Evolutionary conservation across 2,797 vertebrate genomes (phyloP).

Genomic region (Nannoperca obscura): DNA sequence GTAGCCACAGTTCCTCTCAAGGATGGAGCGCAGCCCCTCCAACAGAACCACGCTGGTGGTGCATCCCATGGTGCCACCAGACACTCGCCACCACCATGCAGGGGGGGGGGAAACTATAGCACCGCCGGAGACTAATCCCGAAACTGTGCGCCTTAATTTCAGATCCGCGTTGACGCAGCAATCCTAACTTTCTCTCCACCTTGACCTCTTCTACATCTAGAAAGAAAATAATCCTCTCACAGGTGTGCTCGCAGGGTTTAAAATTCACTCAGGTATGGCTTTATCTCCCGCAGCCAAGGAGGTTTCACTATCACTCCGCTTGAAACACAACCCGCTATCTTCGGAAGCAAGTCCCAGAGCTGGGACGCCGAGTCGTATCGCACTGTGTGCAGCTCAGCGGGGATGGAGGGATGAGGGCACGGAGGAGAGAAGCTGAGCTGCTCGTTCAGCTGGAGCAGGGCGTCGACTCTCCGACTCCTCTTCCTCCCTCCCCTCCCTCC

Average conservation of each 20-base stretch:
- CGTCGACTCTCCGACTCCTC: slow-evolving; percentile 72
- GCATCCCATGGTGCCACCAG: slow-evolving; percentile 91
- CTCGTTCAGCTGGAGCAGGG: slow-evolving; percentile 76
- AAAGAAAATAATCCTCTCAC: slow-evolving; percentile 8
- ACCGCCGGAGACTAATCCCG: neutral
- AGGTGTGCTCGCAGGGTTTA: slow-evolving; percentile 1
- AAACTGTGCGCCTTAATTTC: slow-evolving; percentile 1
- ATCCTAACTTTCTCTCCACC: slow-evolving; percentile 23
- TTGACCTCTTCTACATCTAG: slow-evolving; percentile 9
- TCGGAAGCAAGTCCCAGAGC: slow-evolving; percentile 19
- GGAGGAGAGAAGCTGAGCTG: slow-evolving; percentile 70
- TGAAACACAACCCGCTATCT: slow-evolving; percentile 7
- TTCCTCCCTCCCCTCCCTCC: slow-evolving; percentile 41
- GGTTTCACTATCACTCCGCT: slow-evolving; percentile 1
- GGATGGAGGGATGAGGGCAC: slow-evolving; percentile 56
- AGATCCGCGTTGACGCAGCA: slow-evolving; percentile 7
- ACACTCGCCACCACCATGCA: slow-evolving; percentile 75
- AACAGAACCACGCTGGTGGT: slow-evolving; percentile 93
- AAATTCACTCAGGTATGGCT: slow-evolving; percentile 7
- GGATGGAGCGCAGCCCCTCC: slow-evolving; percentile 91
- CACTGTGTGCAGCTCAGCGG: slow-evolving; percentile 37
- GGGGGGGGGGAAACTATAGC: slow-evolving; percentile 37
- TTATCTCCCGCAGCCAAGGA: slow-evolving; percentile 2
- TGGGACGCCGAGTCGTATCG: slow-evolving; percentile 36
- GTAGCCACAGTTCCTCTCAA: slow-evolving; percentile 94